Percentiles rank a stretch among this genome's conserved stretches.
phyloP scores from a whole-genome alignment of 2,888 invertebrate genomes.

The Phymatocera aterrima region DNA sequence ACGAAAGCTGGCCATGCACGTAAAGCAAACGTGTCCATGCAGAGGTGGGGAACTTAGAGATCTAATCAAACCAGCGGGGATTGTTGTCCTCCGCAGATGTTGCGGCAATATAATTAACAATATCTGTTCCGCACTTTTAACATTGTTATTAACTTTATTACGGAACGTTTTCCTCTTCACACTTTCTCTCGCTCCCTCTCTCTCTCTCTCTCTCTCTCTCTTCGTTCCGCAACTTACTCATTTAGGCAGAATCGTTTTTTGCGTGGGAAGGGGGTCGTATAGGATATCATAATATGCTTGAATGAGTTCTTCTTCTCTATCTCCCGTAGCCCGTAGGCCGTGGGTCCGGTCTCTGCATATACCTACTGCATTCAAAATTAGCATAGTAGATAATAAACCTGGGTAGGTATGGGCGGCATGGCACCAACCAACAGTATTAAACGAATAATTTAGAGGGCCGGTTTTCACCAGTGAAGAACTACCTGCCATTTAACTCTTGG shows the following conservation, averaged over 20 bases:
- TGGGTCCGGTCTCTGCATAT: background rate
- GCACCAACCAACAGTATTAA: no score
- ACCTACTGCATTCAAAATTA: constrained; percentile 9
- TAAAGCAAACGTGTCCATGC: background rate
- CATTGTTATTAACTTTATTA: no score
- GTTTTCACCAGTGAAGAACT: background rate
- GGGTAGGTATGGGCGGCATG: background rate
- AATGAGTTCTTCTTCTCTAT: background rate
- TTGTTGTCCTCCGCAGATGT: background rate
- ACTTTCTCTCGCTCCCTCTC: no score
- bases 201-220: no score
- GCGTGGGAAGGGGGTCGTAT: no score
- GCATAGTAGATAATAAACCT: constrained; percentile 16
- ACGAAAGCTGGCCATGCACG: constrained; percentile 7
- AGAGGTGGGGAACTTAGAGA: background rate
- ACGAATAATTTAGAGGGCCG: constrained; percentile 5
- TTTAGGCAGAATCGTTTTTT: no score
- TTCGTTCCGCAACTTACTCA: background rate
- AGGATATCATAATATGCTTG: no score
- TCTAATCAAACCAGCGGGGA: background rate
- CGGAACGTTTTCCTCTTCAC: no score
- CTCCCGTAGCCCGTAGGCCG: background rate
- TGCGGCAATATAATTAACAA: background rate
- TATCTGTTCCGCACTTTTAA: no score
- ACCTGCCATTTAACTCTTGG: constrained; percentile 31